These are phyloP conservation scores for Agapetus fuscipes DNA, from an alignment of 2,888 invertebrate genomes.

Conservation along the genomic window DNA sequence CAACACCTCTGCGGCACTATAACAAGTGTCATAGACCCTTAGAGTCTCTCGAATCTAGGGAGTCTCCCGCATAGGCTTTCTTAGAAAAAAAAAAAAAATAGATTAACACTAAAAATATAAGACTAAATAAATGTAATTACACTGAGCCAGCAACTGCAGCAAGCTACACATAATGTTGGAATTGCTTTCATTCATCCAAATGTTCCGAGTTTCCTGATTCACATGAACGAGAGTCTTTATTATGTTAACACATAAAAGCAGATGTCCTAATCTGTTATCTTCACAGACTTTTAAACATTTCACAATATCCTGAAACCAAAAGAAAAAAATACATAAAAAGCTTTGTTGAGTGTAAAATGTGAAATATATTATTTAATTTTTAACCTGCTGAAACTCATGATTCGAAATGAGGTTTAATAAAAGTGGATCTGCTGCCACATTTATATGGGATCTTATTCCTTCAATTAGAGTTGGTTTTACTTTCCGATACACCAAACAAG, in stretches of 20 bases:
- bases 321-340: no score
- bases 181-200: constrained; percentile 1
- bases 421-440: constrained; percentile 26
- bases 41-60: no score
- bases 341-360: no score
- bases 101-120: no score
- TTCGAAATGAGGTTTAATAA: constrained; percentile 29
- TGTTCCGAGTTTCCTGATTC: neutral
- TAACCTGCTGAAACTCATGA: constrained; percentile 29
- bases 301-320: no score
- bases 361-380: no score
- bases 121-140: no score
- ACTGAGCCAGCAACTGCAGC: neutral
- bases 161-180: constrained; percentile 6
- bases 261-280: constrained; percentile 1
- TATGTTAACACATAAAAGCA: neutral
- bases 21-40: no score
- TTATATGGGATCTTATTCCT: constrained; percentile 6
- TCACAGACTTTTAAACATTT: no score
- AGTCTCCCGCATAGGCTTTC: no score
- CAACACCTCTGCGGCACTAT: no score
- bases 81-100: no score
- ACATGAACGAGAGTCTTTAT: neutral
- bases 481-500: neutral
- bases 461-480: constrained; percentile 5